Evolutionary conservation across 2,113 vertebrate genomes (phyloP).

Genomic region (Menura novaehollandiae): DNA sequence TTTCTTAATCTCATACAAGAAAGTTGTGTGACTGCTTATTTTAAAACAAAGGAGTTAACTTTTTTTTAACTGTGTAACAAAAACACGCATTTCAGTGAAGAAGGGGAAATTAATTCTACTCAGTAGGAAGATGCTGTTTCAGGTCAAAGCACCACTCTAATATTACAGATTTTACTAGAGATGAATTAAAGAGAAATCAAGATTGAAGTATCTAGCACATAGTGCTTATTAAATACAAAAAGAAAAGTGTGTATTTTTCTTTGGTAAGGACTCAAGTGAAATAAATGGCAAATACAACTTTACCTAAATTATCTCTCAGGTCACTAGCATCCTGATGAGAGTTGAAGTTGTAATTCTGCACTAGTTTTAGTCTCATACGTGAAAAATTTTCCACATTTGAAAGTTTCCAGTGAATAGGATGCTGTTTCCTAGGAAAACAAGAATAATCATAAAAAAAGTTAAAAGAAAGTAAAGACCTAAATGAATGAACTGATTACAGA

Average conservation of each 20-base stretch:
- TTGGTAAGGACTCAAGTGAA: background rate
- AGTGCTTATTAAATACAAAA: background rate
- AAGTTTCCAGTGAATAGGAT: slow-evolving; percentile 85
- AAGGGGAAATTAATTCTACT: background rate
- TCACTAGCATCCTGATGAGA: slow-evolving; percentile 90
- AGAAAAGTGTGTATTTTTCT: background rate
- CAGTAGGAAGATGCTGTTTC: background rate
- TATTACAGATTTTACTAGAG: background rate
- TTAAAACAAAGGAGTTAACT: background rate
- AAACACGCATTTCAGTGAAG: background rate
- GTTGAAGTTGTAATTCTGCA: slow-evolving; percentile 89
- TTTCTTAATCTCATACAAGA: background rate
- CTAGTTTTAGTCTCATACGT: slow-evolving; percentile 92
- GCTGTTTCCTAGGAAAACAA: slow-evolving; percentile 75
- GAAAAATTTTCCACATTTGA: slow-evolving; percentile 96
- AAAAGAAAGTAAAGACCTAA: background rate
- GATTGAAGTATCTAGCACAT: background rate
- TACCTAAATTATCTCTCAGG: slow-evolving; percentile 93
- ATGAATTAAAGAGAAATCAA: background rate
- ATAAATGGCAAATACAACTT: slow-evolving; percentile 13
- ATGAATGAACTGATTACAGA: background rate
- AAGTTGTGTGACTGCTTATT: background rate
- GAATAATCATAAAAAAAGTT: background rate
- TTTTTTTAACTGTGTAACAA: background rate
- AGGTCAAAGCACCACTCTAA: background rate